phyloP scores from a whole-genome alignment of 2,888 invertebrate species.

The Stegophylla sp. region DNA sequence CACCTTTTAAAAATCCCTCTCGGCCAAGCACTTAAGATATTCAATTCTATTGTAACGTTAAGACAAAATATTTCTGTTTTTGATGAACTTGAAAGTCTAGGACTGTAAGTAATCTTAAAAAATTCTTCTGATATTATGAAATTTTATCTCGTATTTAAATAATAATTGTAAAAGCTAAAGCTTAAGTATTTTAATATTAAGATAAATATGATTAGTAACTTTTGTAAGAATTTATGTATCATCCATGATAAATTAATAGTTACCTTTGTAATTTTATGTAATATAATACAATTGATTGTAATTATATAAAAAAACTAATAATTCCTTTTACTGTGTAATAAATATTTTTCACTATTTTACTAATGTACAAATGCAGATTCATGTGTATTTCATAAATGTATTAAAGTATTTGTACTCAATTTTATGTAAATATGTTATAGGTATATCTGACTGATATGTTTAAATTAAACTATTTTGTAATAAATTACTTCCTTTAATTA shows the following conservation, averaged over 20 bases:
- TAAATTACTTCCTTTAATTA: neutral
- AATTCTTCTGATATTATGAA: neutral
- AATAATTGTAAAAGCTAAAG: constrained; percentile 3
- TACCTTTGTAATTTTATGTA: constrained; percentile 41
- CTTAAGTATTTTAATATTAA: constrained; percentile 18
- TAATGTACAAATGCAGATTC: neutral
- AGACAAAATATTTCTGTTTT: constrained; percentile 65
- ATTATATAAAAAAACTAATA: neutral
- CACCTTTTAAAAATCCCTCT: constrained; percentile 77
- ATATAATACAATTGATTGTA: constrained; percentile 16
- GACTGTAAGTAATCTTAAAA: neutral
- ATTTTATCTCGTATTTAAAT: neutral
- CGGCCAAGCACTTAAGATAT: constrained; percentile 85
- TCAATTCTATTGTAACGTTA: constrained; percentile 72
- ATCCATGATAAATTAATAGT: constrained; percentile 24
- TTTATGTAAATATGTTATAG: neutral
- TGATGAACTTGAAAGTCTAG: constrained; percentile 6
- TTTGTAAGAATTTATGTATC: constrained; percentile 25
- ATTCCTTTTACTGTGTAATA: neutral
- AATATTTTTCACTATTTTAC: neutral
- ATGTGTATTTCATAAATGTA: neutral
- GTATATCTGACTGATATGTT: neutral
- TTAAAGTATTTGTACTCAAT: no score
- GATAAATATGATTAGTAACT: constrained; percentile 5
- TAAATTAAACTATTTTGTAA: neutral